Evolutionary conservation across 2,113 vertebrate species (phyloP), one percentile per base, ranked within the genome.

Genomic region (Nettapus auritus): DNA sequence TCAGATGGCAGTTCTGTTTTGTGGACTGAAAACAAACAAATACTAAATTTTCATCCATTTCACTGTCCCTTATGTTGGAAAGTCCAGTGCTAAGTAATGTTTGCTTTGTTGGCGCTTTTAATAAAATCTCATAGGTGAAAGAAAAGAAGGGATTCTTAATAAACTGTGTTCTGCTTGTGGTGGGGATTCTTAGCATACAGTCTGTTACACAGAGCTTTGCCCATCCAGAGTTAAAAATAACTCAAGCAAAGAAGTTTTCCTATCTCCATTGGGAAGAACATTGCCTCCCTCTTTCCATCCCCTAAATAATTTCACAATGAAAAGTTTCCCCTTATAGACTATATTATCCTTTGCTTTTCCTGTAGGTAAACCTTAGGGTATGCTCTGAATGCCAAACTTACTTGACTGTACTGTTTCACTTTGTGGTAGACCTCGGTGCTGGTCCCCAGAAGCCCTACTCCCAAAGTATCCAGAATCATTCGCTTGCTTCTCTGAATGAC

Each of bases 401-500:
- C 99, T 97, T 99, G 98, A 94, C 99, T 99, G 92, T 99, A 99
- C 57, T 97, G 92, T 21, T 98, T 97, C 80, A 96, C 98, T 96
- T 98, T 99, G 71, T 98, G 97, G 94, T 98, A 99, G 96, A 99
- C 98, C 23, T 98, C 97, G 0, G 98, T 99, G 62, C 88, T 97
- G 90, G 98, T 98, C 73, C 99, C 99, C 75, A 99, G 96, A 59
- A 99, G 96, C 3, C 99, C 99, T 14, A 99, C 99, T 4, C 99
- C 99, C 57, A 99, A 98, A 2, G 98, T 98, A 92, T 99, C 99
- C 92, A 99, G 98, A 97, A 99, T 99, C 99, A 99, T 99, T 94
- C 98, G 95, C 91, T 99, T 99, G 97, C 99, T 99, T 93, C 98
- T 98, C 79, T 95, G 97, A 88, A 99, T 97, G 55, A 98, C 98